These are phyloP conservation scores for Poecile atricapillus DNA, from an alignment of 2,113 vertebrate genomes.

Conservation along the genomic window DNA sequence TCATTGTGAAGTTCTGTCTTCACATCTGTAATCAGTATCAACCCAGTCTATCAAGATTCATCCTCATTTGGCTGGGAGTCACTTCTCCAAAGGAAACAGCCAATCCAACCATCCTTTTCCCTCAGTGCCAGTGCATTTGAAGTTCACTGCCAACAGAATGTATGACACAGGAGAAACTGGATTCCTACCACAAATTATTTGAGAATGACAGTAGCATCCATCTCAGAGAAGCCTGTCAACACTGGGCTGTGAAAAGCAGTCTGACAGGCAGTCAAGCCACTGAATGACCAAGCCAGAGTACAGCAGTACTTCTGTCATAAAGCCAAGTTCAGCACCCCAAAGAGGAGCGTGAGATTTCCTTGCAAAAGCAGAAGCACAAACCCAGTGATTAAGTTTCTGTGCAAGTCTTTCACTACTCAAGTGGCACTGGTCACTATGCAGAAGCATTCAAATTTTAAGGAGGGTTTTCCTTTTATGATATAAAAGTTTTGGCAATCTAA, in stretches of 20 bases:
- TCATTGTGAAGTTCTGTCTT: conserved; percentile 44
- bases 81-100: conserved; percentile 15
- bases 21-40: conserved; percentile 60
- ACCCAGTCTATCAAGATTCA: conserved; percentile 37
- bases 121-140: not conserved
- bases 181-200: not conserved
- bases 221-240: not conserved
- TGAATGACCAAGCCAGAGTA: not conserved
- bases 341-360: not conserved
- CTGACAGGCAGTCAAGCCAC: not conserved
- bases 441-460: conserved; percentile 73
- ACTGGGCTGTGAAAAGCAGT: not conserved
- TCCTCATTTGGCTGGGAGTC: not conserved
- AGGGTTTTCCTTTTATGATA: conserved; percentile 63
- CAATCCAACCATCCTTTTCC: not conserved
- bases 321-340: not conserved
- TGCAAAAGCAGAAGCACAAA: conserved; percentile 5
- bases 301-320: not conserved
- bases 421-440: conserved; percentile 75
- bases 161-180: not conserved
- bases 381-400: conserved; percentile 30
- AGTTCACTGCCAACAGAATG: not conserved
- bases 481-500: conserved; percentile 78
- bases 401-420: conserved; percentile 68
- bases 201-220: not conserved